A percentile compares a stretch with the other conserved stretches of the same genome.
Evolutionary conservation across 2,797 vertebrate genomes (phyloP).

Genomic region (Sphaeramia orbicularis): DNA sequence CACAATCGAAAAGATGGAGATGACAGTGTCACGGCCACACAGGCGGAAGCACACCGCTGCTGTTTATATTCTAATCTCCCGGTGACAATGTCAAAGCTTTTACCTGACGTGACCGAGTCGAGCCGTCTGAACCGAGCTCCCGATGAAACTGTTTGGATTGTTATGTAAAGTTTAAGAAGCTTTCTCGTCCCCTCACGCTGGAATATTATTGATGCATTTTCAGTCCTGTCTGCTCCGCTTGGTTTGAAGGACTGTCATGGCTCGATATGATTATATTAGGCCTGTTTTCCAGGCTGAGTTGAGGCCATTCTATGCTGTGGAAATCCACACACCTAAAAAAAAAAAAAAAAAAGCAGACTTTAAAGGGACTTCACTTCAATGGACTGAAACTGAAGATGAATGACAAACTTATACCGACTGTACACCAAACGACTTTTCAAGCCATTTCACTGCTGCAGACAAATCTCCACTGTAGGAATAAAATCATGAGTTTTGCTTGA

Average conservation of each 20-base stretch:
- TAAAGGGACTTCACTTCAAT: constrained; percentile 3
- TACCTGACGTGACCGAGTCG: constrained; percentile 47
- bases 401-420: constrained; percentile 20
- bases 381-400: constrained; percentile 38
- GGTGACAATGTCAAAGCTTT: constrained; percentile 58
- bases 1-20: constrained; percentile 44
- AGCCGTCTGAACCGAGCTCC: constrained; percentile 12
- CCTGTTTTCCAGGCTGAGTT: constrained; percentile 32
- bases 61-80: constrained; percentile 37
- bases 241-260: constrained; percentile 72
- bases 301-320: constrained; percentile 26
- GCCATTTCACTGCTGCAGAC: too few relatives aligned
- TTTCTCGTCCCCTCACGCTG: constrained; percentile 26
- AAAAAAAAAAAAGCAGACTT: constrained; percentile 34
- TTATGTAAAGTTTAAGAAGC: constrained; percentile 60
- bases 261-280: constrained; percentile 69
- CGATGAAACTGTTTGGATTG: constrained; percentile 57
- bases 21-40: constrained; percentile 47
- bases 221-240: constrained; percentile 53
- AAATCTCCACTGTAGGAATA: too few relatives aligned
- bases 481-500: too few relatives aligned
- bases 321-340: constrained; percentile 16
- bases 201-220: constrained; percentile 63
- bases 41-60: constrained; percentile 10
- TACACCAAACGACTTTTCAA: too few relatives aligned